These are phyloP conservation scores for Scaptomyza tumidula DNA, from an alignment of 2,888 invertebrate genomes.

Conservation along the genomic window DNA sequence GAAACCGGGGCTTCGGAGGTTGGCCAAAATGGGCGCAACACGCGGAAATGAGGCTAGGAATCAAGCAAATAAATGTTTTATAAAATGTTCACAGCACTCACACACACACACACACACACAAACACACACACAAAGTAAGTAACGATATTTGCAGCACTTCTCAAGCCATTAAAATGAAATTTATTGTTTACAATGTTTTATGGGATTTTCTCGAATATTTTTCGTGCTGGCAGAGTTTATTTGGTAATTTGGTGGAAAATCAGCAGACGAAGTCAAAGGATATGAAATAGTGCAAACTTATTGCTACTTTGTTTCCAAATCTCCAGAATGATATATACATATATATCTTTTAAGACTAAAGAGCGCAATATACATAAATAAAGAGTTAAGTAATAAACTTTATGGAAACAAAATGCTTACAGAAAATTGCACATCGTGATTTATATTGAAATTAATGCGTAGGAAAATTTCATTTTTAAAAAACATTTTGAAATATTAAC, in stretches of 20 bases:
- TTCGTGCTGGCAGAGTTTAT: conserved; percentile 29
- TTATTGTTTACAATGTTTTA: conserved; percentile 78
- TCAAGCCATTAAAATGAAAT: conserved; percentile 78
- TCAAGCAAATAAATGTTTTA: conserved; percentile 81
- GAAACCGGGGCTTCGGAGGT: conserved; percentile 20
- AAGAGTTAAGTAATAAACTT: not conserved
- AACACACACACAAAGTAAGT: conserved; percentile 51
- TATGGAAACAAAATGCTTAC: not conserved
- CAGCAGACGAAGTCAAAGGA: conserved; percentile 39
- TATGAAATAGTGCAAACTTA: conserved; percentile 43
- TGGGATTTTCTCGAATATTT: conserved; percentile 31
- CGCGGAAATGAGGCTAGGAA: conserved; percentile 79
- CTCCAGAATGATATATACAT: conserved; percentile 13
- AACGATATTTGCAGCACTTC: conserved; percentile 61
- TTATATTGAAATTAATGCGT: not conserved
- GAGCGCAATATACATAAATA: not conserved
- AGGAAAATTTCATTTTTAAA: not conserved
- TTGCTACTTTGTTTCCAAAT: conserved; percentile 25
- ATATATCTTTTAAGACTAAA: not conserved
- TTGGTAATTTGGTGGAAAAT: conserved; percentile 55
- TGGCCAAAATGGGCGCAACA: conserved; percentile 34
- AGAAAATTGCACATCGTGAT: not conserved
- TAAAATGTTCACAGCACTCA: conserved; percentile 73
- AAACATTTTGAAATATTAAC: no score
- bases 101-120: conserved; percentile 49